Evolutionary conservation across 2,113 vertebrate species (phyloP).

Genomic region (Menidia beryllina): DNA sequence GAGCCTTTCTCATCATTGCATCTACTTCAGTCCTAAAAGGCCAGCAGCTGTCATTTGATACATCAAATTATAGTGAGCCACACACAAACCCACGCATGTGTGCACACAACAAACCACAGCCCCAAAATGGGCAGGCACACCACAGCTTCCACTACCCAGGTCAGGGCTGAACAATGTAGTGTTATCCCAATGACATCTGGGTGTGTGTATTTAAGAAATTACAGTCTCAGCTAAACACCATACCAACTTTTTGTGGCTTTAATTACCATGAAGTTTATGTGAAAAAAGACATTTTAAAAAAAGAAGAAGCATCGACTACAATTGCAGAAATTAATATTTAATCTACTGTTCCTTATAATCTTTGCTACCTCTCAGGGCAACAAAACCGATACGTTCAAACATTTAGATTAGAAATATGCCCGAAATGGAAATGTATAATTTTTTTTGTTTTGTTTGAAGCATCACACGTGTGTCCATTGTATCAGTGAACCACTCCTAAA

Average conservation of each 20-base stretch:
- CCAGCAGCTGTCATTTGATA: conserved; percentile 74
- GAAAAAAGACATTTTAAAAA: neutral
- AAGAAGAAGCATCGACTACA: neutral
- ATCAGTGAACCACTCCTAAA: too few relatives aligned
- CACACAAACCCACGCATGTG: conserved; percentile 14
- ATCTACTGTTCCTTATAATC: neutral
- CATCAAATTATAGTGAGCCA: conserved; percentile 70
- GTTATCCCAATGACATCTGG: neutral
- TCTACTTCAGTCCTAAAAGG: conserved; percentile 53
- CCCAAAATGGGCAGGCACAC: conserved; percentile 27
- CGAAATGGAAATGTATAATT: neutral
- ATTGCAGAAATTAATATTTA: neutral
- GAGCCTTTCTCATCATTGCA: conserved; percentile 71
- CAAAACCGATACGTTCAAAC: neutral
- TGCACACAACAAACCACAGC: conserved; percentile 21
- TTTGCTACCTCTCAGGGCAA: neutral
- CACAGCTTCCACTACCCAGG: conserved; percentile 12
- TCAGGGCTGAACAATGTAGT: neutral
- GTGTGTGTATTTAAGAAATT: too few relatives aligned
- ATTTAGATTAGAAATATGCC: too few relatives aligned
- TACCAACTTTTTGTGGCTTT: neutral
- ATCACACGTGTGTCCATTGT: too few relatives aligned
- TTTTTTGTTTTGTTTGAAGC: too few relatives aligned
- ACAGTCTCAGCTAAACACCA: neutral
- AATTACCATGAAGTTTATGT: neutral